phyloP scores from a whole-genome alignment of 2,888 invertebrate species.

The Strigamia maritima region DNA sequence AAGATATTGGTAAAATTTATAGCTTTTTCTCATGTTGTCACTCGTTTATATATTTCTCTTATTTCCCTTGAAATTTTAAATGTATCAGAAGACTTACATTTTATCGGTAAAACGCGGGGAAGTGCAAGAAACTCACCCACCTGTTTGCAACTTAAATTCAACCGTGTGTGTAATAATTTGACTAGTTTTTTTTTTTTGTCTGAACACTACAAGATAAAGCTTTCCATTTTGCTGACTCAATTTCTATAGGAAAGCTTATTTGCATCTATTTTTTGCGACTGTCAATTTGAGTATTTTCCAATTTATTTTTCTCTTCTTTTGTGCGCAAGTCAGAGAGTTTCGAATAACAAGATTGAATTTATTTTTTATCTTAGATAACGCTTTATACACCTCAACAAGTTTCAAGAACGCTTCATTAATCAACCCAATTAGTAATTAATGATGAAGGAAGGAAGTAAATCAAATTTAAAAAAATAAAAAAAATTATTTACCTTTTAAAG shows the following conservation, averaged over 20 bases:
- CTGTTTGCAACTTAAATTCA: constrained; percentile 9
- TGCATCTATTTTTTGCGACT: not conserved
- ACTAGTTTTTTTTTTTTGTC: not conserved
- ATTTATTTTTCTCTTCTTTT: not conserved
- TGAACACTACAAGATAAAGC: constrained; percentile 15
- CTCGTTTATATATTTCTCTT: not conserved
- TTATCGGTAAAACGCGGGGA: not conserved
- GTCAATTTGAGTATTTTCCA: constrained; percentile 17
- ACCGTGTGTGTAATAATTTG: constrained; percentile 13
- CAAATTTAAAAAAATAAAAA: too few relatives aligned
- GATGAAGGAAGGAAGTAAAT: too few relatives aligned
- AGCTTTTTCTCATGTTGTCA: not conserved
- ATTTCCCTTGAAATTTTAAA: constrained; percentile 7
- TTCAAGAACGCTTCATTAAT: too few relatives aligned
- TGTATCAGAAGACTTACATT: not conserved
- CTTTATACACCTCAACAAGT: too few relatives aligned
- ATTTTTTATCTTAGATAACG: too few relatives aligned
- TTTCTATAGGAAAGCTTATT: not conserved
- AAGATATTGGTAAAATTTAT: not conserved
- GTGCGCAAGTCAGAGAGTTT: not conserved
- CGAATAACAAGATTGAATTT: not conserved
- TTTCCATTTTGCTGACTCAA: constrained; percentile 8
- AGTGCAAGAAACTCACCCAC: not conserved
- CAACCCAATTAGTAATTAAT: too few relatives aligned
- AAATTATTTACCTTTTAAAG: too few relatives aligned